Evolutionary conservation across 2,888 invertebrate species (phyloP).

Genomic region (Thymelicus lineola): DNA sequence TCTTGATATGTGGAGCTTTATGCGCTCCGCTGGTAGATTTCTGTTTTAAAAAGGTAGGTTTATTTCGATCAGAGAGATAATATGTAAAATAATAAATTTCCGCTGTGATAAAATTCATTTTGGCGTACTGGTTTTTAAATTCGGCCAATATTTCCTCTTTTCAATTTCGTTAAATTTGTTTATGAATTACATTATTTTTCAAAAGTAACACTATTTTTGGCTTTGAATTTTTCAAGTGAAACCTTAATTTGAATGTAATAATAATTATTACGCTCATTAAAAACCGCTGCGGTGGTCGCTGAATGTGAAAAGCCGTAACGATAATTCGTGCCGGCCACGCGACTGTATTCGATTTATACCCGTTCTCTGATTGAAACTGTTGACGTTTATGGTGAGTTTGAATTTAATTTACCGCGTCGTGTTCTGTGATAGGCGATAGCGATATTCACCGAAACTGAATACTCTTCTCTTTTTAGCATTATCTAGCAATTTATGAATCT

Average conservation of each 20-base stretch:
- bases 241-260: neutral
- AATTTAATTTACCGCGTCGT: neutral
- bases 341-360: slow-evolving; percentile 2
- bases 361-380: slow-evolving; percentile 5
- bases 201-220: too few species aligned
- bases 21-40: too few species aligned
- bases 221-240: neutral
- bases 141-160: too few species aligned
- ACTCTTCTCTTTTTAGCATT: neutral
- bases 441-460: neutral
- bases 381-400: slow-evolving; percentile 5
- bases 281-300: slow-evolving; percentile 1
- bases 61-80: too few species aligned
- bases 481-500: too few species aligned
- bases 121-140: too few species aligned
- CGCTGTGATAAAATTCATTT: too few species aligned
- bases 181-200: neutral
- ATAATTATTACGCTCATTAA: slow-evolving; percentile 12
- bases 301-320: slow-evolving; percentile 12
- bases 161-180: too few species aligned
- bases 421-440: neutral
- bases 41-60: too few species aligned
- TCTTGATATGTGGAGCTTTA: too few species aligned
- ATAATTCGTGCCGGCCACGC: neutral
- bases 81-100: too few species aligned